Base-by-base conservation (phyloP, 2,797 vertebrate species). In the Rhadinocentrus ornatus region DNA sequence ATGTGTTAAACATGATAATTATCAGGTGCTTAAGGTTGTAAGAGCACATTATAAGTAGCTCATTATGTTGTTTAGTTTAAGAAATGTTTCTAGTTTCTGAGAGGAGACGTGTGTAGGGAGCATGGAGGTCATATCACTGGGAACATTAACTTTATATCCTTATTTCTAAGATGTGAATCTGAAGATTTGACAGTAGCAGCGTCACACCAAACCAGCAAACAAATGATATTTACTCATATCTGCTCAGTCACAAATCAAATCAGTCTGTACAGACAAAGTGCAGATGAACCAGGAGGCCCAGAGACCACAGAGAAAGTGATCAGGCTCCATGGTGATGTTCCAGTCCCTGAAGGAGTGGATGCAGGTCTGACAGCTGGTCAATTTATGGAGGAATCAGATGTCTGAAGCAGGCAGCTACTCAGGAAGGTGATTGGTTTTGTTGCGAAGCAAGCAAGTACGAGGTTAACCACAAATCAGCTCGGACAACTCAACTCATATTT, bases 1-100 rank as follows among this genome's bases (percentile, higher is more conserved):
- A 31, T 41, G 27, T 66, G 59, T 60, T 59, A 62, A 73, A 67
- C 32, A 66, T 65, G 56, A 35, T 67, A 53, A 71, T 72, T 69
- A 62, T 70, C 65, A 60, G 58, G 46, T 64, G 37, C 29, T 69
- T 53, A 20, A 61, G 53, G 24, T 71, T 2, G 44, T 60, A 64
- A 71, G 46, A 59, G 27, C 54, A 56, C 24, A 37, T 66, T 44
- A 59, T 35, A 75, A 57, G 39, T 24, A 60, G 60, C 55, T 69
- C 50, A 67, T 77, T 61, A 53, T 48, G 61, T 15, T 61, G 50
- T 69, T 73, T 76, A 59, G 35, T 58, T 29, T 27, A 73, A 39
- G 37, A 66, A 62, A 27, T 29, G 26, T 65, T 76, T 62, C 37
- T n/a, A 35, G 29, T 66, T 62, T 74, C 27, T 37, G 48, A 37